These are phyloP conservation scores for Aphidius gifuensis DNA, from an alignment of 1,140 invertebrate species.

Conservation along the genomic window DNA sequence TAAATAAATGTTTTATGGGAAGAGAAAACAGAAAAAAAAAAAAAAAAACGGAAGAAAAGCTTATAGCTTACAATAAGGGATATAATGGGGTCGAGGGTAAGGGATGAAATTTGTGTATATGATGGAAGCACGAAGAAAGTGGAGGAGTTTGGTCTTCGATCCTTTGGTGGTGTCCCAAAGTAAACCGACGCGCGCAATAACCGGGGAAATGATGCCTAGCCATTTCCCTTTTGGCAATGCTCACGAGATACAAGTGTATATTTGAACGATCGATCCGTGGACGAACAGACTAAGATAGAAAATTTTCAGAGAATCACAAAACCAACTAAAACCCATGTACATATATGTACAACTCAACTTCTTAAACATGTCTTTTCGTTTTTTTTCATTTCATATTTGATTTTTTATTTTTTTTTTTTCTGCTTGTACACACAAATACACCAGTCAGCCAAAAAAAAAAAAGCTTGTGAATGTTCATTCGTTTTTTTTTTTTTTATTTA, in stretches of 20 bases:
- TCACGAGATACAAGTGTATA: neutral
- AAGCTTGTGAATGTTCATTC: neutral
- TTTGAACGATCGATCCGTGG: conserved; percentile 18
- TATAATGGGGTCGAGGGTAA: too few relatives aligned
- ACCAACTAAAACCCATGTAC: conserved; percentile 10
- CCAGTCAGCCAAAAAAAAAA: too few relatives aligned
- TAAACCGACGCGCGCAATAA: conserved; percentile 22
- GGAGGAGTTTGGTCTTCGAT: conserved; percentile 11
- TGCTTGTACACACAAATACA: conserved; percentile 15
- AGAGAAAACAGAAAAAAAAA: too few relatives aligned
- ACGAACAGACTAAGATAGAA: conserved; percentile 13
- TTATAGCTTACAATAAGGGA: too few relatives aligned
- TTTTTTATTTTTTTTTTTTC: neutral
- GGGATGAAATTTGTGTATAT: neutral
- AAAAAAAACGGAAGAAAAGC: too few relatives aligned
- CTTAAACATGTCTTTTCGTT: too few relatives aligned
- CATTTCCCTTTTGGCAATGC: conserved; percentile 9
- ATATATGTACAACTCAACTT: too few relatives aligned
- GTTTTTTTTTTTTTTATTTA: conserved; percentile 11
- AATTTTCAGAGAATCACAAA: conserved; percentile 3
- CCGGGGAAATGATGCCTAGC: conserved; percentile 13
- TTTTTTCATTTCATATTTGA: too few relatives aligned
- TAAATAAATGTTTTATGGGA: too few relatives aligned
- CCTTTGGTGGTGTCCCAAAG: conserved; percentile 16
- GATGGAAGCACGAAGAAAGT: conserved; percentile 17